phyloP scores from a whole-genome alignment of 2,113 vertebrate species.

The Gymnarchus niloticus region DNA sequence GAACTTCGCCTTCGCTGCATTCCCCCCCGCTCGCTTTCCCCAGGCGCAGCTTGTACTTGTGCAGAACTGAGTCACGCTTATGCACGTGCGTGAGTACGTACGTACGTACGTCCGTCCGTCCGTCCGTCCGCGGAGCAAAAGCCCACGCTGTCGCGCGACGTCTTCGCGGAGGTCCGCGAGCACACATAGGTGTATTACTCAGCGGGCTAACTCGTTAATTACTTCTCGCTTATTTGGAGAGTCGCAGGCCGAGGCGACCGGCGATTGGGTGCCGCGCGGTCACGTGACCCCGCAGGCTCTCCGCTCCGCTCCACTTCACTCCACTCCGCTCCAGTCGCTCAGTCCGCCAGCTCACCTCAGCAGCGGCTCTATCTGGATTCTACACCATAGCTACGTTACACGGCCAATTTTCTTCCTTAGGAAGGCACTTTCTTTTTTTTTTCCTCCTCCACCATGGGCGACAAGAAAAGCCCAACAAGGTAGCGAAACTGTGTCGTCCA shows the following conservation, averaged over 20 bases:
- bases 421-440: conserved; percentile 65
- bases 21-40: background rate
- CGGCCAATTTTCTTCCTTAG: conserved; percentile 52
- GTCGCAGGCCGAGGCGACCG: conserved; percentile 62
- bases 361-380: conserved; percentile 66
- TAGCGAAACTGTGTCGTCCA: conserved; percentile 53
- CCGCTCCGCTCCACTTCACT: conserved; percentile 71
- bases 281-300: conserved; percentile 63
- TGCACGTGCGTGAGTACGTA: background rate
- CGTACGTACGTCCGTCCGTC: too few species aligned
- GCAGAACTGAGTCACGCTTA: background rate
- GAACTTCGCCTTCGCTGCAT: background rate
- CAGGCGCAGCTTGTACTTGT: background rate
- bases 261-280: conserved; percentile 61
- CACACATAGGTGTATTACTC: background rate
- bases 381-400: conserved; percentile 50
- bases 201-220: background rate
- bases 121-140: too few species aligned
- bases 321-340: conserved; percentile 75
- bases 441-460: conserved; percentile 87
- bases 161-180: background rate
- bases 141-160: too few species aligned
- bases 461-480: conserved; percentile 97
- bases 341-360: conserved; percentile 77
- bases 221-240: conserved; percentile 47